Conservation (phyloP, 2,888 invertebrate genomes). For the Oxytorus armatus region DNA sequence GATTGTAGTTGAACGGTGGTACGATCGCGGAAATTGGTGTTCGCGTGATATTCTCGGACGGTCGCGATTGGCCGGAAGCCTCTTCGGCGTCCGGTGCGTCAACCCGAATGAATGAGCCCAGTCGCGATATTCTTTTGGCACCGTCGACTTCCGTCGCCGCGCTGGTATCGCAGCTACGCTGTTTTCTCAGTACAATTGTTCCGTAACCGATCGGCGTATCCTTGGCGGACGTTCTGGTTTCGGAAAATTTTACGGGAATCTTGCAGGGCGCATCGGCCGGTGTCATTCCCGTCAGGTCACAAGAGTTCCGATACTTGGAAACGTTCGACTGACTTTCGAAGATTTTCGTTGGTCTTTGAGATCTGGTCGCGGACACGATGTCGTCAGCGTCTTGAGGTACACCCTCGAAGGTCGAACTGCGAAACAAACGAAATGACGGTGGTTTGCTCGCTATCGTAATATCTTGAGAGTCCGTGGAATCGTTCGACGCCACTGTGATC, state of each 20-base stretch:
- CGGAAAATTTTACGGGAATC: slow-evolving; percentile 76
- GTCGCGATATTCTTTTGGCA: slow-evolving; percentile 84
- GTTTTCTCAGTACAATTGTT: slow-evolving; percentile 74
- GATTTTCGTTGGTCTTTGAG: slow-evolving; percentile 52
- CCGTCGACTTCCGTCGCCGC: slow-evolving; percentile 76
- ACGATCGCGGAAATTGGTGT: slow-evolving; percentile 83
- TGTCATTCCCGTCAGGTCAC: slow-evolving; percentile 78
- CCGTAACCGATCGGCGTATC: slow-evolving; percentile 63
- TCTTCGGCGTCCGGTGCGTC: slow-evolving; percentile 77
- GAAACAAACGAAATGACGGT: slow-evolving; percentile 83
- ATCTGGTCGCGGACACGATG: not conserved
- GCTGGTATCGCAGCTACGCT: slow-evolving; percentile 68
- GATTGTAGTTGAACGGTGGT: slow-evolving; percentile 85
- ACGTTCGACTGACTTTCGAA: slow-evolving; percentile 59
- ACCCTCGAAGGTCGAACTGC: slow-evolving; percentile 89
- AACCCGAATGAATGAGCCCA: slow-evolving; percentile 85
- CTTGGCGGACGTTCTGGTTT: slow-evolving; percentile 63
- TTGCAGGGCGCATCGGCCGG: slow-evolving; percentile 75
- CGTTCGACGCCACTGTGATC: slow-evolving; percentile 83
- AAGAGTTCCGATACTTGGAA: slow-evolving; percentile 78
- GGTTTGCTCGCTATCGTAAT: slow-evolving; percentile 68
- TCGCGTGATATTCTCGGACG: slow-evolving; percentile 65
- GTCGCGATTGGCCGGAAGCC: slow-evolving; percentile 55
- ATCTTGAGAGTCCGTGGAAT: slow-evolving; percentile 55
- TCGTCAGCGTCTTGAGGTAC: slow-evolving; percentile 73